These are phyloP conservation scores for Vulpes lagopus DNA, from an alignment of 2,113 vertebrate species.

Conservation along the genomic window DNA sequence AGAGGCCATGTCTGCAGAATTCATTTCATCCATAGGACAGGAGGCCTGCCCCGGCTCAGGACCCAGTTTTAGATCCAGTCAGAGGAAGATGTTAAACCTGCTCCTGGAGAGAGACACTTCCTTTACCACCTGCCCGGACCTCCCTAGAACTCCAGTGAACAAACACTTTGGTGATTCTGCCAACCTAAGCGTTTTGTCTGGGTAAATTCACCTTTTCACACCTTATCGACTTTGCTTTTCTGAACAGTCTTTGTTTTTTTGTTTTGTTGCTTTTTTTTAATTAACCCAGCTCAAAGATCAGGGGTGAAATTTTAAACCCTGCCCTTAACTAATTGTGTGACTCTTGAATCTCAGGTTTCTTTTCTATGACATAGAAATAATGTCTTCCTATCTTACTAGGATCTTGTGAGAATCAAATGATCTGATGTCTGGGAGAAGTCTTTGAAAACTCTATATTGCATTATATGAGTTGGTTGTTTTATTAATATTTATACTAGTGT, in stretches of 20 bases:
- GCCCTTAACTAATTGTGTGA: neutral
- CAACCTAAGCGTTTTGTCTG: conserved; percentile 79
- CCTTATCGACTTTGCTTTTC: conserved; percentile 46
- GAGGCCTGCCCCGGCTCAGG: neutral
- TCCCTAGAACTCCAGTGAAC: conserved; percentile 74
- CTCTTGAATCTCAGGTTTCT: conserved; percentile 23
- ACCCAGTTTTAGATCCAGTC: conserved; percentile 74
- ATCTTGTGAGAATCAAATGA: conserved; percentile 21
- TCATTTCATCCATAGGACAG: neutral
- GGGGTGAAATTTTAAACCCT: neutral
- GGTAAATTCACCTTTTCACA: conserved; percentile 78
- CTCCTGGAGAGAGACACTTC: conserved; percentile 77
- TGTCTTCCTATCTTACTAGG: neutral
- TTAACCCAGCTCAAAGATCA: neutral
- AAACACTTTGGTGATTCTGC: conserved; percentile 74
- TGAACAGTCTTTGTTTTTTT: neutral
- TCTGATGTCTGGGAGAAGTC: conserved; percentile 25
- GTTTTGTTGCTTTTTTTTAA: neutral
- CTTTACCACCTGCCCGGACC: conserved; percentile 70
- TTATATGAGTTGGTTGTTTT: neutral
- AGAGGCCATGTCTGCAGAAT: conserved; percentile 72
- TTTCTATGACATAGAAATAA: conserved; percentile 27
- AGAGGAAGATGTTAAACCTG: conserved; percentile 77
- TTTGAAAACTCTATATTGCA: neutral
- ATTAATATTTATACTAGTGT: neutral